phyloP scores from a whole-genome alignment of 2,113 vertebrate species.

The Poecilia latipinna region DNA sequence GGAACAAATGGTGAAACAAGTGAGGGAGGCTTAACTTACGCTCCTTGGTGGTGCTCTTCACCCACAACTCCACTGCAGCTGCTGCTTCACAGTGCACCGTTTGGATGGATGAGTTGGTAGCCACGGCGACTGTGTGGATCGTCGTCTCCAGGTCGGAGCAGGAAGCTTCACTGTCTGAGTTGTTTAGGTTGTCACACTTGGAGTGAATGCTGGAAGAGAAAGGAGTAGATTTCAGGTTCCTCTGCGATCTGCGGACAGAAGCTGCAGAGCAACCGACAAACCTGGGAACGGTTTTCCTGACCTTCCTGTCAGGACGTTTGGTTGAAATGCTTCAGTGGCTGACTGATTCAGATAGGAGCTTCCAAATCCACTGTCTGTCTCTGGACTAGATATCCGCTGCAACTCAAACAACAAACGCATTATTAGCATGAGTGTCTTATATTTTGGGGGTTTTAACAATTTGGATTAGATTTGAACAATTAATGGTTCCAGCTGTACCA shows the following conservation, averaged over 20 bases:
- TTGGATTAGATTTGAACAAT: neutral
- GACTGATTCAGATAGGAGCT: conserved; percentile 70
- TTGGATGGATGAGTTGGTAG: conserved; percentile 20
- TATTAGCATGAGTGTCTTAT: neutral
- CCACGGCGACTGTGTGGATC: conserved; percentile 36
- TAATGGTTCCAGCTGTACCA: neutral
- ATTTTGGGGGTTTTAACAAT: neutral
- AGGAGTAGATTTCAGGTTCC: neutral
- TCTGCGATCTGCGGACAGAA: neutral
- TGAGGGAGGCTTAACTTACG: conserved; percentile 15
- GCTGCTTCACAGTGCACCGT: conserved; percentile 30
- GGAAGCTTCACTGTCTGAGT: conserved; percentile 71
- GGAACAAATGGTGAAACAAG: neutral
- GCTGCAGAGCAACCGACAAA: neutral
- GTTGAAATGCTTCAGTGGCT: conserved; percentile 45
- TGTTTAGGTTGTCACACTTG: conserved; percentile 47
- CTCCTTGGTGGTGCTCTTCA: conserved; percentile 58
- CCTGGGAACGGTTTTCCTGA: conserved; percentile 19
- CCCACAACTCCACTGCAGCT: conserved; percentile 57
- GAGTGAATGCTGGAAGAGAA: conserved; percentile 25
- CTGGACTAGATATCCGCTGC: conserved; percentile 71
- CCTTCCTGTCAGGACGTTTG: conserved; percentile 60
- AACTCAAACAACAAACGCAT: conserved; percentile 12
- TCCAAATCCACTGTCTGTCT: conserved; percentile 76
- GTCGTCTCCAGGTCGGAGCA: conserved; percentile 68